phyloP scores from a whole-genome alignment of 2,797 vertebrate genomes.

The Pipistrellus pygmaeus region DNA sequence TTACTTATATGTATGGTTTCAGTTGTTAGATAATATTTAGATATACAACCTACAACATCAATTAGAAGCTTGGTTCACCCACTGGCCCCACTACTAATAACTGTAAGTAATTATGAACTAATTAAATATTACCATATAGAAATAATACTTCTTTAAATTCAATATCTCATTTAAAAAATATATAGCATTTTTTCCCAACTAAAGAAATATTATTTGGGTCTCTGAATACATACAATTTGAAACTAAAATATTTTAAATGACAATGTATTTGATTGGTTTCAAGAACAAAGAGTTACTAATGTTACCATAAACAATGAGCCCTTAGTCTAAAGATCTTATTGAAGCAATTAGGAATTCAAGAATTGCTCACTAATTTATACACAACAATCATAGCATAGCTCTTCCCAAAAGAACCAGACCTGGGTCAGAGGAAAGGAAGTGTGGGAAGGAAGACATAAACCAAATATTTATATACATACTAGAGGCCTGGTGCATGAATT shows the following conservation, averaged over 20 bases:
- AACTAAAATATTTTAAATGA: not conserved
- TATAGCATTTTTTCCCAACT: not conserved
- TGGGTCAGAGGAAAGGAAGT: too few species aligned
- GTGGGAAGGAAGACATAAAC: too few species aligned
- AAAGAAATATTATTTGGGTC: not conserved
- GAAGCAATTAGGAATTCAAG: not conserved
- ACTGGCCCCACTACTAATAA: not conserved
- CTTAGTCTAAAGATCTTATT: not conserved
- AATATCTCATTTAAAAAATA: not conserved
- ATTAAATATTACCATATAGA: not conserved
- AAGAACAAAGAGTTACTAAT: not conserved
- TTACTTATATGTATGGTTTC: not conserved
- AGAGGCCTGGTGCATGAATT: too few species aligned
- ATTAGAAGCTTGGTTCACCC: not conserved
- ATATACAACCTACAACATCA: not conserved
- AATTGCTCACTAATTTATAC: not conserved
- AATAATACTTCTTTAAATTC: not conserved
- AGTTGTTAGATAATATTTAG: not conserved
- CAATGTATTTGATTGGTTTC: not conserved
- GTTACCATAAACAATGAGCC: not conserved
- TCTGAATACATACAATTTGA: not conserved
- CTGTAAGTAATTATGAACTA: not conserved
- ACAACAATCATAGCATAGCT: not conserved
- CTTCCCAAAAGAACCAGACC: not conserved
- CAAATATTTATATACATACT: too few species aligned